Base-by-base conservation (phyloP, 2,113 vertebrate species). In the Passer domesticus region DNA sequence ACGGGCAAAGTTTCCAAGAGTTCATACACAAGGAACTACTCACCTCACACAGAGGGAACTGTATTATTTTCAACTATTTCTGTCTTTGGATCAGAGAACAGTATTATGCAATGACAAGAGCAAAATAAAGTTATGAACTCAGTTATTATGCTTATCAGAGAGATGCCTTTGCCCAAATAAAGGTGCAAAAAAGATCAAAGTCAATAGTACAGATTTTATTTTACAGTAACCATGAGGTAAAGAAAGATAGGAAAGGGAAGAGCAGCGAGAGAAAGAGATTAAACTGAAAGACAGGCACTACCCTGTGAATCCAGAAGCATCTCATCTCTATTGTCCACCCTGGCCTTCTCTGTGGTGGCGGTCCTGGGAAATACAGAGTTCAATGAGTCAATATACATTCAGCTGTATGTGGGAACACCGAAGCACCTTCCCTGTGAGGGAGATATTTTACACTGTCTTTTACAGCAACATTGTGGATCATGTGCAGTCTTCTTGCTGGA, bases 81-180 rank as follows among this genome's bases (percentile, higher is more conserved):
- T 35, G 22, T 31, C 17, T 68, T 76, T 21, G 17, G 4, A 25
- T 25, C 31, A 22, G 16, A 25, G 44, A 31, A 25, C 9, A 59
- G 4, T 11, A 41, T n/a, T 15, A 33, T 49, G 43, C 24, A 37
- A n/a, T 0, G 0, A n/a, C 46, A 59, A 44, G 11, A 43, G 35
- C 11, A 52, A 68, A 59, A 37, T 22, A 22, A 37, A 44, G 4
- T 31, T 76, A 25, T 27, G 5, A 68, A 37, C 21, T 37, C 35
- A 41, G 18, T 39, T 64, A 28, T 19, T n/a, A 19, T 0, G 0
- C 17, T 59, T 76, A 50, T 35, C 17, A 67, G 43, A 63, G 37
- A 35, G 25, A 35, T 67, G 16, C 11, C 35, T 31, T 66, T 76
- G 31, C 11, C 44, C 6, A 12, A 58, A 50, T 27, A 31, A 43